A percentile compares a stretch with the other conserved stretches of the same genome.
Evolutionary conservation across 1,140 invertebrate species (phyloP).

Genomic region (Protaetia brevitarsis): DNA sequence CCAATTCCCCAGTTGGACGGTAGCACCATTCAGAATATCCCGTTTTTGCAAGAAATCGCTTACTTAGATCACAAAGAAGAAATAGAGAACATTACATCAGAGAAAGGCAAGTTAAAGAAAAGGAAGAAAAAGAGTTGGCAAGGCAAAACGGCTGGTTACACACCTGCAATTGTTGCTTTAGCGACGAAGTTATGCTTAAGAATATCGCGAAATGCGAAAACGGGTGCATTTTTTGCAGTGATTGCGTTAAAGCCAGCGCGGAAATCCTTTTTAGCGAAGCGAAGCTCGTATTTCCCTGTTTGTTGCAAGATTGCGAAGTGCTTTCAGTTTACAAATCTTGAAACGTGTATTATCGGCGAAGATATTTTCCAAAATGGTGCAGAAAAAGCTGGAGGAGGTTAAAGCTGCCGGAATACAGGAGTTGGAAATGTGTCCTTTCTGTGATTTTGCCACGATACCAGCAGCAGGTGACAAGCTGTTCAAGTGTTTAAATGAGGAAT

Average conservation of each 20-base stretch:
- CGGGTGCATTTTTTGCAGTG: constrained; percentile 60
- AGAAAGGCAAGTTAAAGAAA: constrained; percentile 40
- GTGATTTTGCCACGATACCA: constrained; percentile 59
- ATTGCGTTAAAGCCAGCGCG: constrained; percentile 54
- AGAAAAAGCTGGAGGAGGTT: constrained; percentile 59
- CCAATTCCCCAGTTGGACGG: no score
- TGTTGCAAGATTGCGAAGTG: constrained; percentile 47
- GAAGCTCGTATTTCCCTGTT: constrained; percentile 52
- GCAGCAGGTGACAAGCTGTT: constrained; percentile 60
- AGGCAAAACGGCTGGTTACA: constrained; percentile 41
- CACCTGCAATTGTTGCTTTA: constrained; percentile 59
- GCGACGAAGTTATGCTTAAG: constrained; percentile 58
- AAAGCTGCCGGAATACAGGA: constrained; percentile 58
- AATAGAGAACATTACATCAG: constrained; percentile 49
- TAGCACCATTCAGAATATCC: no score
- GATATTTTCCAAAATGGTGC: constrained; percentile 56
- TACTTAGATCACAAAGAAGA: constrained; percentile 51
- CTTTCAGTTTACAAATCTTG: constrained; percentile 52
- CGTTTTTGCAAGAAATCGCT: no score
- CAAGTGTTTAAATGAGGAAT: constrained; percentile 62
- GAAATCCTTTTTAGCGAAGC: constrained; percentile 56
- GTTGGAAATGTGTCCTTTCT: constrained; percentile 65
- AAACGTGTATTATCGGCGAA: constrained; percentile 52
- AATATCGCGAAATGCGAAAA: constrained; percentile 57
- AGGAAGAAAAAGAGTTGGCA: constrained; percentile 33